phyloP scores from a whole-genome alignment of 2,797 vertebrate species.

The Galagoides demidoff region DNA sequence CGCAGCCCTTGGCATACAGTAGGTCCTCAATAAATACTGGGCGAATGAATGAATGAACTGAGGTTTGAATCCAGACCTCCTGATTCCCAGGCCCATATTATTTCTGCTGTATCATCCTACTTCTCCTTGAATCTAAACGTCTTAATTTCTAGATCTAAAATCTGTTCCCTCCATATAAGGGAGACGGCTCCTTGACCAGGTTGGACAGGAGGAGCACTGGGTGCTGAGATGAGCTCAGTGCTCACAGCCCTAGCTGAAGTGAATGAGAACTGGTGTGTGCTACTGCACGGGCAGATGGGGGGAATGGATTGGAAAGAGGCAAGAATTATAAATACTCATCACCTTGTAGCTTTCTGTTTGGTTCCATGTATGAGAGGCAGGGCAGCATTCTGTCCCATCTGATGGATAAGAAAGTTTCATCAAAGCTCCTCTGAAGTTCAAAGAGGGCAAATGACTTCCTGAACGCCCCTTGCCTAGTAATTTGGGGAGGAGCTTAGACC shows the following conservation, averaged over 20 bases:
- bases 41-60: background rate
- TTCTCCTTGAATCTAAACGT: background rate
- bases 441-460: background rate
- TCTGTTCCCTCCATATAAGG: background rate
- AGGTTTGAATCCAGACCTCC: background rate
- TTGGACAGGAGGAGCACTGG: fast-evolving
- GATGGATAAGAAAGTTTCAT: background rate
- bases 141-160: slow-evolving; percentile 16
- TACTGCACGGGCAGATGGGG: background rate
- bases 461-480: too few species aligned
- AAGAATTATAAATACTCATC: too few species aligned
- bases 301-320: background rate
- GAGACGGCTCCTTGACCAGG: background rate
- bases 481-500: background rate
- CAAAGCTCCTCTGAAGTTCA: background rate
- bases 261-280: background rate
- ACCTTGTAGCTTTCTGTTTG: background rate
- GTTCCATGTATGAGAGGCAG: background rate
- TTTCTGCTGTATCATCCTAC: background rate
- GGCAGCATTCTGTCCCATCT: background rate
- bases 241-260: too few species aligned
- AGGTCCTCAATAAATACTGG: background rate
- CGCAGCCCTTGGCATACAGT: background rate
- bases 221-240: background rate
- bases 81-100: background rate